Percentiles rank a stretch among this genome's conserved stretches.
Evolutionary conservation across 2,113 vertebrate genomes (phyloP).

Genomic region (Scytalopus superciliaris): DNA sequence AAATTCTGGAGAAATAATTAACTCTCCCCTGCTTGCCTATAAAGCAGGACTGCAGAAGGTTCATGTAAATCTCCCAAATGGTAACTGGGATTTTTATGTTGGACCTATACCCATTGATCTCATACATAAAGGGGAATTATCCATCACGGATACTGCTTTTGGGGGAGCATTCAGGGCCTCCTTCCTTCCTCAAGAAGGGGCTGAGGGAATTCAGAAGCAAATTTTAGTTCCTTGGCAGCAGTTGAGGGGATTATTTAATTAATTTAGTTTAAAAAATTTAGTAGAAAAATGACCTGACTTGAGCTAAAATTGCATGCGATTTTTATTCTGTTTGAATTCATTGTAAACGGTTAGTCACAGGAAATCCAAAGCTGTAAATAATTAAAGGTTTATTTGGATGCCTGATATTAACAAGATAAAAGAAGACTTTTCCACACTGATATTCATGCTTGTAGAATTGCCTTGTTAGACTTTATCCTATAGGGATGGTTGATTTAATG

Average conservation of each 20-base stretch:
- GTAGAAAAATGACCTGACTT: not conserved
- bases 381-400: not conserved
- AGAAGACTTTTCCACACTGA: not conserved
- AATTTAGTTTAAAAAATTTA: not conserved
- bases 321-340: not conserved
- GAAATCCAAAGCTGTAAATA: not conserved
- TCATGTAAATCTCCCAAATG: conserved; percentile 36
- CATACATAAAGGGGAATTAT: conserved; percentile 11
- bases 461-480: not conserved
- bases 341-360: not conserved
- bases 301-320: not conserved
- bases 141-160: not conserved
- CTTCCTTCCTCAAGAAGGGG: not conserved
- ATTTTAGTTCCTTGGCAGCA: not conserved
- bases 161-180: not conserved
- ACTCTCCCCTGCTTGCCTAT: conserved; percentile 3
- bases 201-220: not conserved
- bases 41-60: conserved; percentile 8
- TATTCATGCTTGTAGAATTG: not conserved
- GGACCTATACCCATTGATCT: not conserved
- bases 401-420: not conserved
- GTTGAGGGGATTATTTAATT: not conserved
- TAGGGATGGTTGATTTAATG: not conserved
- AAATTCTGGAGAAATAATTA: conserved; percentile 66
- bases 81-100: conserved; percentile 32